A percentile compares a stretch with the other conserved stretches of the same genome.
phyloP scores from a whole-genome alignment of 2,888 invertebrate species.

The Lysandra bellargus region DNA sequence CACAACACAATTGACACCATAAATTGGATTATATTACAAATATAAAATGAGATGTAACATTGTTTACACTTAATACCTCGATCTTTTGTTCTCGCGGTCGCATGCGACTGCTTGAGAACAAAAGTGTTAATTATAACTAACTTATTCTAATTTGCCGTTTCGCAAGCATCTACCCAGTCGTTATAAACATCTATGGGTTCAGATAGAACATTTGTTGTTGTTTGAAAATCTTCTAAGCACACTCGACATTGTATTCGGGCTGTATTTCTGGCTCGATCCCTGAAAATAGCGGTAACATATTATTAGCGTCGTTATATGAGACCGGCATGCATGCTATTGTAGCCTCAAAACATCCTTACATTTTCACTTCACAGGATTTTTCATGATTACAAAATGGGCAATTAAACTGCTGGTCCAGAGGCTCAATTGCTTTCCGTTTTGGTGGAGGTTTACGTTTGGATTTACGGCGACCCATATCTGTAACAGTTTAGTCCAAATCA shows the following conservation, averaged over 20 bases:
- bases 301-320: neutral
- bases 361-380: constrained; percentile 99
- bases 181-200: constrained; percentile 99
- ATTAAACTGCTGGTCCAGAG: constrained; percentile 97
- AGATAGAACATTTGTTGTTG: constrained; percentile 96
- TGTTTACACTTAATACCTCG: constrained; percentile 20
- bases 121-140: constrained; percentile 40
- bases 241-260: constrained; percentile 97
- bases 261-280: constrained; percentile 97
- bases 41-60: constrained; percentile 25
- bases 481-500: constrained; percentile 33
- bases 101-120: no score
- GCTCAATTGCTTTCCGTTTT: constrained; percentile 94
- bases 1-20: neutral
- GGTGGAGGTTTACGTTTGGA: constrained; percentile 98
- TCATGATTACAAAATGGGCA: constrained; percentile 99
- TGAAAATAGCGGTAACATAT: constrained; percentile 62
- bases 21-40: neutral
- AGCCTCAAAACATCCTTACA: constrained; percentile 82
- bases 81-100: no score
- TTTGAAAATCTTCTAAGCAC: constrained; percentile 98
- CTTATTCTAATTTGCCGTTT: constrained; percentile 86
- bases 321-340: neutral
- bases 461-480: constrained; percentile 95
- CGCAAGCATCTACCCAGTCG: constrained; percentile 99